Evolutionary conservation across 2,797 vertebrate species (phyloP).

Genomic region (Rachycentron canadum): DNA sequence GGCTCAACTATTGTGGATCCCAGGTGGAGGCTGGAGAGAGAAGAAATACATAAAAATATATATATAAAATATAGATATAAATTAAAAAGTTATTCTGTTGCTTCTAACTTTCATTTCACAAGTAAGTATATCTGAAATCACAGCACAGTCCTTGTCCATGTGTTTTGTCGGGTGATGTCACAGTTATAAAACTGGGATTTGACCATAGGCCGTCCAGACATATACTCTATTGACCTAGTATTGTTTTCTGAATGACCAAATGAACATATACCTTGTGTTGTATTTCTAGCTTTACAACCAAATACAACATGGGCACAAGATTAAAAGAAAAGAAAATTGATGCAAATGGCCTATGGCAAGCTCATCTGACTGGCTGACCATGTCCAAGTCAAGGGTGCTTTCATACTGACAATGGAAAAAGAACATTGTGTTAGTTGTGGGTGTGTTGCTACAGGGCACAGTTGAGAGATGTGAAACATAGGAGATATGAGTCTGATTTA

Average conservation of each 20-base stretch:
- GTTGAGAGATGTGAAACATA: constrained; percentile 2
- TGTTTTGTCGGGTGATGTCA: too few species aligned
- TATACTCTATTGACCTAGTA: too few species aligned
- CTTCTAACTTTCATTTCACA: too few species aligned
- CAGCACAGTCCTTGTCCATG: too few species aligned
- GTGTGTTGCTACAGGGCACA: constrained; percentile 13
- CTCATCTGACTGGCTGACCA: neutral
- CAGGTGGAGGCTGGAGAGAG: too few species aligned
- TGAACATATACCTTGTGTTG: neutral
- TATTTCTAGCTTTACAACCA: neutral
- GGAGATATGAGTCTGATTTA: neutral
- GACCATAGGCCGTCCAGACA: too few species aligned
- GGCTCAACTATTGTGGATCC: too few species aligned
- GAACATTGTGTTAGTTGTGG: constrained; percentile 6
- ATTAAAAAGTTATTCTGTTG: too few species aligned
- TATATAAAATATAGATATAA: too few species aligned
- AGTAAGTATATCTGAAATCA: too few species aligned
- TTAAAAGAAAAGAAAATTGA: constrained; percentile 9
- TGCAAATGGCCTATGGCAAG: constrained; percentile 8
- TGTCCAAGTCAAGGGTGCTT: neutral
- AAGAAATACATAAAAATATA: too few species aligned
- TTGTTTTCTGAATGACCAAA: neutral
- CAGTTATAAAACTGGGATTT: too few species aligned
- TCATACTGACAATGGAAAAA: neutral
- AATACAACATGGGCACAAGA: neutral